These are phyloP conservation scores for Ischnus inquisitorius DNA, from an alignment of 2,888 invertebrate species.

Conservation along the genomic window DNA sequence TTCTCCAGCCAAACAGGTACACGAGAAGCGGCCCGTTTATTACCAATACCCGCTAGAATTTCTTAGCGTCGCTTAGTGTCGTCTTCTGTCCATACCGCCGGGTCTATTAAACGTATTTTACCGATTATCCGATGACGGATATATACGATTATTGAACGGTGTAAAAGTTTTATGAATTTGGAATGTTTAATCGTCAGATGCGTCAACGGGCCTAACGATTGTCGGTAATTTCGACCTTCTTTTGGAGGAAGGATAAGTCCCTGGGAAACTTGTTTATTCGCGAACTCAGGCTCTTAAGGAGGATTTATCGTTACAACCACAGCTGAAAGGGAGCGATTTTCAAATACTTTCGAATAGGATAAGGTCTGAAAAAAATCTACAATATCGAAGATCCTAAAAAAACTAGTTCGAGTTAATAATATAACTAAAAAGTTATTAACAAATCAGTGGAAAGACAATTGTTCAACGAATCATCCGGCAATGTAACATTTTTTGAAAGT, in stretches of 20 bases:
- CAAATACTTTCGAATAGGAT: too few species aligned
- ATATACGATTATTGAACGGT: conserved; percentile 30
- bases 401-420: too few species aligned
- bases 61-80: conserved; percentile 33
- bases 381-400: too few species aligned
- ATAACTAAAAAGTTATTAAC: too few species aligned
- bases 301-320: too few species aligned
- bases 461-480: too few species aligned
- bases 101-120: conserved; percentile 39
- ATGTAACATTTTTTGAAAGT: too few species aligned
- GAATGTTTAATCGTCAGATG: conserved; percentile 39
- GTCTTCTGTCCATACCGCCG: background rate
- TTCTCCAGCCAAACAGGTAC: conserved; percentile 31
- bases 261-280: conserved; percentile 43
- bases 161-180: conserved; percentile 52
- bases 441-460: too few species aligned
- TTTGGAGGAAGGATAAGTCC: conserved; percentile 28
- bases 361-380: too few species aligned
- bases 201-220: conserved; percentile 27
- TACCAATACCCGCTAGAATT: conserved; percentile 40
- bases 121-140: conserved; percentile 19
- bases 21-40: background rate
- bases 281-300: conserved; percentile 13
- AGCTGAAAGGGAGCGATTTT: too few species aligned
- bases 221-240: conserved; percentile 4